phyloP scores from a whole-genome alignment of 2,113 vertebrate genomes.

The Lucifuga dentata region DNA sequence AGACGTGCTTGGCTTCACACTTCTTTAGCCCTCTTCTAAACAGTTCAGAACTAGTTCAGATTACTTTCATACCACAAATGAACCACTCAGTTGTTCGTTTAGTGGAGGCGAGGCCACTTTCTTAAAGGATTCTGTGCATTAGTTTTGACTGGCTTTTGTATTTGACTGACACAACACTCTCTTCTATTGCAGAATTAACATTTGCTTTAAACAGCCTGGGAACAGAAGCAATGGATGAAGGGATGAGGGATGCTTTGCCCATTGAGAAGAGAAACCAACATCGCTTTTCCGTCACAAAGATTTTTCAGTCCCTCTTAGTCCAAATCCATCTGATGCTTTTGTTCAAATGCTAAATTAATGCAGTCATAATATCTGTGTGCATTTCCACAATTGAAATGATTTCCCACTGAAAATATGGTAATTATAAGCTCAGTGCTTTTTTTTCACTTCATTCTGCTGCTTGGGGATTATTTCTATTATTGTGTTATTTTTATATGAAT shows the following conservation, averaged over 20 bases:
- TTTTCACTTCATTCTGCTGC: constrained; percentile 18
- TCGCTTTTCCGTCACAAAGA: constrained; percentile 35
- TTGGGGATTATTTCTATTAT: constrained; percentile 18
- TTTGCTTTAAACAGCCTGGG: constrained; percentile 25
- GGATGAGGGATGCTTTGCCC: constrained; percentile 26
- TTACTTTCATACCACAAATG: too few species aligned
- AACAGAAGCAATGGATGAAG: constrained; percentile 17
- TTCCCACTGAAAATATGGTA: constrained; percentile 40
- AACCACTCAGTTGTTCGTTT: too few species aligned
- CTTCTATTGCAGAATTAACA: neutral
- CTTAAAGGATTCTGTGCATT: too few species aligned
- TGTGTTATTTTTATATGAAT: constrained; percentile 10
- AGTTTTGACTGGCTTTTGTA: neutral
- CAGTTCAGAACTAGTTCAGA: too few species aligned
- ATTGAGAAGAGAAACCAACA: constrained; percentile 33
- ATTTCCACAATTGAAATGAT: constrained; percentile 1
- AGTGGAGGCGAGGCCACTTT: too few species aligned
- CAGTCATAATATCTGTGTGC: constrained; percentile 22
- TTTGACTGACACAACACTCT: constrained; percentile 9
- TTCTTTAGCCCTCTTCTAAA: too few species aligned
- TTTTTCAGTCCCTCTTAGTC: constrained; percentile 9
- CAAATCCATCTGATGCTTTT: constrained; percentile 49
- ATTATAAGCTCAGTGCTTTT: constrained; percentile 20
- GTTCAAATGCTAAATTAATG: constrained; percentile 34
- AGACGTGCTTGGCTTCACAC: too few species aligned